Base-by-base conservation (phyloP, 30 jellyfish, hydroid and myxozoan genomes). In the Aurelia aurita region DNA sequence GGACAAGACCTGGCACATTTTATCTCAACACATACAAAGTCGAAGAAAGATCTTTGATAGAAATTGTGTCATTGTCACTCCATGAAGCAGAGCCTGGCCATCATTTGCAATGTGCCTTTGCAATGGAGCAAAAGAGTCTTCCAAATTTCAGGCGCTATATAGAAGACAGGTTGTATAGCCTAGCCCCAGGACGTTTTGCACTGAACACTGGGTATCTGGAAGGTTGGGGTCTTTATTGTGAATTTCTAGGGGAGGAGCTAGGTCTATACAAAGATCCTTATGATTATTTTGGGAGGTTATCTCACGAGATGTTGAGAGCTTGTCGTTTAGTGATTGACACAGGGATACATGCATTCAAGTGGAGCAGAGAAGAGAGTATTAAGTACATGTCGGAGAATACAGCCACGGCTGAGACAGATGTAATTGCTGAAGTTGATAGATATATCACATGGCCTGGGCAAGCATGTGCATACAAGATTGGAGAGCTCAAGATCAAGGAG, bases 11-110 rank as follows among this genome's bases (percentile, higher is more conserved):
- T 3, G 97, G 97, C 4, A 93, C 97, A 1, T 93, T 93, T 69
- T 93, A 62, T 74, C 77, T 87, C 19, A 93, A 93, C 74, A 80
- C 98, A 5, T 78, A 82, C 79, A 65, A 79, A 55, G 93, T 92
- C 5, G 97, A 87, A 67, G 92, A 69, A 14, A 62, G 97, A 22
- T 63, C 86, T 27, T 80, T 60, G 57, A 77, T 79, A 65, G 98
- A 87, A 57, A 89, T 90, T 65, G 92, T 93, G 6, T 93, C 97
- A 46, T 71, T 93, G 78, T 88, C 95, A 2, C 93, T 93, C 43
- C 98, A 93, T 65, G 98, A 93, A 73, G 97, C 98, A 34, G 89
- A 85, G 62, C 98, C 98, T 57, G 98, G 98, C 2, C 98, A 93
- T 64, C 98, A 93, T 34, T 72, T 74, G 21, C 98, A 93, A 82